These are phyloP conservation scores for Thamnaconus septentrionalis DNA, from an alignment of 2,113 vertebrate genomes.

Conservation along the genomic window DNA sequence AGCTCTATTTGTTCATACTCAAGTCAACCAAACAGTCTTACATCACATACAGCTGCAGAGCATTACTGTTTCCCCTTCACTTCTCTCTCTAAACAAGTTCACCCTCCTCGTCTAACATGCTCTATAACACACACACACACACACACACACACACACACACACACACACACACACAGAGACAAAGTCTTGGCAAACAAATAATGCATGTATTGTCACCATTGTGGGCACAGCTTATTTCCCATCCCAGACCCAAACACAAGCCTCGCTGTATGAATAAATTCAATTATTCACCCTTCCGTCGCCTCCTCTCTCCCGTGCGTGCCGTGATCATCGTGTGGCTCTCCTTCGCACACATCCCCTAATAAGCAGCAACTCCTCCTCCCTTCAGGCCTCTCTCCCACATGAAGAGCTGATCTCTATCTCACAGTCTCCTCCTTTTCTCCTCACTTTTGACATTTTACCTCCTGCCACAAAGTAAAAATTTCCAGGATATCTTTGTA, in stretches of 20 bases:
- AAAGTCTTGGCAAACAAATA: constrained; percentile 32
- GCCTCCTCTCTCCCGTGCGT: constrained; percentile 43
- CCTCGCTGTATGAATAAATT: constrained; percentile 28
- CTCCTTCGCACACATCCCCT: constrained; percentile 26
- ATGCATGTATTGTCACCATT: constrained; percentile 44
- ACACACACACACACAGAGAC: neutral
- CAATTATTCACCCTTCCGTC: constrained; percentile 55
- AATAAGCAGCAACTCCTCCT: constrained; percentile 15
- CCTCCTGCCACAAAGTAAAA: neutral
- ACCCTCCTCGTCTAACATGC: constrained; percentile 2
- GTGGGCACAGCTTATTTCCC: constrained; percentile 23
- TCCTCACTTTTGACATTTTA: constrained; percentile 14
- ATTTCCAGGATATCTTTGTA: neutral
- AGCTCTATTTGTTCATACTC: neutral
- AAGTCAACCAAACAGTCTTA: neutral
- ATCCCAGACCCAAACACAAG: constrained; percentile 24
- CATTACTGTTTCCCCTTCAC: neutral
- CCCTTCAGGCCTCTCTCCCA: constrained; percentile 12
- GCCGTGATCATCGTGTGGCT: constrained; percentile 29
- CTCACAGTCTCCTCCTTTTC: constrained; percentile 39
- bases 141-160: constrained; percentile 1
- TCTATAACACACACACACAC: constrained; percentile 15
- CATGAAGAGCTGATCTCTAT: constrained; percentile 21
- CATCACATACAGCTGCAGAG: neutral
- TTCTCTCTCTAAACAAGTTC: constrained; percentile 20